A percentile compares a stretch with the other conserved stretches of the same genome.
Conservation (phyloP, 2,113 vertebrate species). For the Camelus dromedarius region DNA sequence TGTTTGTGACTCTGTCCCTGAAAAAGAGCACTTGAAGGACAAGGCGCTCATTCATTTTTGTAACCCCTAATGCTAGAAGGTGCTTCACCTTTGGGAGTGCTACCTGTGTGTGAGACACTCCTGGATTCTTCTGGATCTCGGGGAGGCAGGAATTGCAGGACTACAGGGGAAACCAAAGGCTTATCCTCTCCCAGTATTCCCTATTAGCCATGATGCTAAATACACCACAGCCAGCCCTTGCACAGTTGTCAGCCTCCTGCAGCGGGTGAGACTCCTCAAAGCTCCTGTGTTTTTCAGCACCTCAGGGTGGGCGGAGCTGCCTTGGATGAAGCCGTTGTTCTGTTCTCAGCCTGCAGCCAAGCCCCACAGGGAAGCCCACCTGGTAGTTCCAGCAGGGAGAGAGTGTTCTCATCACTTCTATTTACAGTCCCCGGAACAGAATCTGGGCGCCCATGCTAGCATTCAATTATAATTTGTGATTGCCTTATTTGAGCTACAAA, state of each 20-base stretch:
- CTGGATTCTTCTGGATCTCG: not conserved
- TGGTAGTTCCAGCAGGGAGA: not conserved
- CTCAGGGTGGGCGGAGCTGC: not conserved
- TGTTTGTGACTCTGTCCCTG: not conserved
- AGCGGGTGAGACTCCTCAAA: not conserved
- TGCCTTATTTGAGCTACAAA: conserved; percentile 38
- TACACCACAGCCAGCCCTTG: not conserved
- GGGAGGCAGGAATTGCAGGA: not conserved
- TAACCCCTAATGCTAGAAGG: not conserved
- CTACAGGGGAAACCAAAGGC: not conserved
- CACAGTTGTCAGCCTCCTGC: not conserved
- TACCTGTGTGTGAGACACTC: not conserved
- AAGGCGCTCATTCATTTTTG: not conserved
- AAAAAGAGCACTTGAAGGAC: not conserved
- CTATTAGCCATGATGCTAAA: not conserved
- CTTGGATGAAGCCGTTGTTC: not conserved
- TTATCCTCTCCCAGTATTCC: not conserved
- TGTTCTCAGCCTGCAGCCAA: not conserved
- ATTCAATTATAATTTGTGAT: conserved; percentile 17
- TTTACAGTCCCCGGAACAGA: not conserved
- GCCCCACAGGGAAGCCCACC: no score
- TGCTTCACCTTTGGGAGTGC: not conserved
- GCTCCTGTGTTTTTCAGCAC: not conserved
- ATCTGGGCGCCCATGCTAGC: not conserved
- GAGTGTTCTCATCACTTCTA: not conserved